Base-by-base conservation (phyloP, 2,888 invertebrate genomes). In the Xestia sexstrigata region DNA sequence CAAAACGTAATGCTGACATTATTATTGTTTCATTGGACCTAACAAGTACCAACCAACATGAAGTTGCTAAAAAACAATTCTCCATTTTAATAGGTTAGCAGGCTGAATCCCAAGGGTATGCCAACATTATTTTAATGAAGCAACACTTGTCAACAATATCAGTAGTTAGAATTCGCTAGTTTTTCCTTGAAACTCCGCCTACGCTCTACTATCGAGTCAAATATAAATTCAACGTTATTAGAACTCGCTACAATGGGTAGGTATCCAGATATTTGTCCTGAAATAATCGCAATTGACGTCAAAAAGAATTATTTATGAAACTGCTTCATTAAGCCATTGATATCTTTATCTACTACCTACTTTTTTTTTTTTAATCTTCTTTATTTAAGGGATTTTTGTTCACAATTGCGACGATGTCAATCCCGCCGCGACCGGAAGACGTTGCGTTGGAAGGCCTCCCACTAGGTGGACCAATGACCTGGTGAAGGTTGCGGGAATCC, bases 251-350 rank as follows among this genome's bases (percentile, higher is more conserved):
- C 45, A 52, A 42, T 65, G 39, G 20, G n/a, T 20, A 30, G 17
- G 4, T 76, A 75, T 30, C 15, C 39, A 76, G 62, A n/a, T 52
- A 42, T 42, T 76, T 76, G n/a, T 63, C n/a, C 30, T 74, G 13
- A 35, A 35, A 35, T 45, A 9, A 60, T 60, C 47, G 23, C n/a
- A 3, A 8, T 42, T 75, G 58, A 39, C 75, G 60, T 60, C 75
- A 39, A 30, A 47, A 17, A 60, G 9, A 23, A 39, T 39, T 23
- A 35, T 72, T 13, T 73, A 35, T 35, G 35, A 35, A 35, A 35
- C 35, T 35, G 35, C 35, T 35, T 35, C 35, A 35, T 35, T 35
- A 35, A 35, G 35, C 35, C 35, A 35, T 35, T 30, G 5, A 15
- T 30, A 15, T 23, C 26, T 23, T 45, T 47, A 45, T 20, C 6